Evolutionary conservation across 2,888 invertebrate genomes (phyloP), one percentile per base, ranked within the genome.

Genomic region (Netelia melanura): DNA sequence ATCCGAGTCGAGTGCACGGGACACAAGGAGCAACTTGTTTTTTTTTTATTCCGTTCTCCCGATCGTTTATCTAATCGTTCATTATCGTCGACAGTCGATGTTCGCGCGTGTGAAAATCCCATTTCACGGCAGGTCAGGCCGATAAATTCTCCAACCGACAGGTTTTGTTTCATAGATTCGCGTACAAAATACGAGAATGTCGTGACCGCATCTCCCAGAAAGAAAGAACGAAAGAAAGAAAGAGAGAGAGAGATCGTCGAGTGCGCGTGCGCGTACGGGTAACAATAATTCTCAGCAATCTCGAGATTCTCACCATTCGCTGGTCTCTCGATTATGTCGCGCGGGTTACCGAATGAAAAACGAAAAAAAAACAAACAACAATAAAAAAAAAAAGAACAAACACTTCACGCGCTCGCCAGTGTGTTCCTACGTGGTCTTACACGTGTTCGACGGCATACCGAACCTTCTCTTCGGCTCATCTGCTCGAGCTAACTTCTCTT

Each of bases 381-480:
- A 54, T 2, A 6, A 54, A 2, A 54, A 54, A 1, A 17, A 25
- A 23, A 17, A 43, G 14, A 14, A 62, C 77, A 81, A 81, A 44
- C 70, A 48, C 38, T 74, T 70, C 62, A 14, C 64, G 75, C 62
- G 75, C 56, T 75, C 68, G 65, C 21, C 67, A 67, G 30, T 72
- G 72, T 82, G 82, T 82, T 77, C 82, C 38, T 77, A 30, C 67
- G 82, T 61, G 72, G 72, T 82, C 52, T 77, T 78, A 82, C 82
- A 82, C 82, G 82, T 82, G 82, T 82, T 82, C 65, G 67, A 30
- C 77, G 77, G 52, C 82, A 82, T 82, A 82, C 82, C 81, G 56
- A 44, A 58, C 58, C 77, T 58, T 72, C 65, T 76, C 48, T 30
- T 30, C 30, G 30, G 6, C 30, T 30, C 30, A 30, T 30, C 30